Percentiles rank a stretch among this genome's conserved stretches.
phyloP scores from a whole-genome alignment of 2,888 invertebrate species.

The Tillus elongatus region DNA sequence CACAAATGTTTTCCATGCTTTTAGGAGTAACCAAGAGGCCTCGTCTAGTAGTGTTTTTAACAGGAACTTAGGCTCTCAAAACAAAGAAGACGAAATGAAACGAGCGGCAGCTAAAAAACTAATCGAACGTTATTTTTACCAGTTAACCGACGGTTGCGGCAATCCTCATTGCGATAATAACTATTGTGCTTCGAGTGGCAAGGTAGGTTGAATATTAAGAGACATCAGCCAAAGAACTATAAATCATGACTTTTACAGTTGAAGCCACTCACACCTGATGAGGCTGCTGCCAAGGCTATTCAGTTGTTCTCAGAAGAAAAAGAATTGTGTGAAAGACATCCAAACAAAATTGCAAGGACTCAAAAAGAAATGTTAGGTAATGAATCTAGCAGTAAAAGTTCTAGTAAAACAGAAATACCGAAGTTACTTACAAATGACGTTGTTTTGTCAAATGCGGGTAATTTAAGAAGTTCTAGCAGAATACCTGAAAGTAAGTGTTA shows the following conservation, averaged over 20 bases:
- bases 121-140: slow-evolving; percentile 88
- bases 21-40: slow-evolving; percentile 40
- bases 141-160: slow-evolving; percentile 86
- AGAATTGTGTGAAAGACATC: slow-evolving; percentile 67
- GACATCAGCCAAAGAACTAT: no score
- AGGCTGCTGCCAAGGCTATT: slow-evolving; percentile 84
- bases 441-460: slow-evolving; percentile 26
- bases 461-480: no score
- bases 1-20: slow-evolving; percentile 11
- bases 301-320: slow-evolving; percentile 80
- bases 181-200: slow-evolving; percentile 83
- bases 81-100: slow-evolving; percentile 58
- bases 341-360: slow-evolving; percentile 63
- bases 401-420: slow-evolving; percentile 9
- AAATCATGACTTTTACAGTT: slow-evolving; percentile 42
- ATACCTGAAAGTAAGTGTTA: no score
- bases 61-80: slow-evolving; percentile 25
- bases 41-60: slow-evolving; percentile 35
- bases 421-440: slow-evolving; percentile 30
- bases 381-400: slow-evolving; percentile 16
- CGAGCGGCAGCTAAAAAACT: slow-evolving; percentile 71
- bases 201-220: no score
- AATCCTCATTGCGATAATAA: slow-evolving; percentile 78
- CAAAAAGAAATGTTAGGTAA: slow-evolving; percentile 21
- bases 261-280: slow-evolving; percentile 70